Conservation (phyloP, 2,113 vertebrate genomes). For the Dunckerocampus dactyliophorus region DNA sequence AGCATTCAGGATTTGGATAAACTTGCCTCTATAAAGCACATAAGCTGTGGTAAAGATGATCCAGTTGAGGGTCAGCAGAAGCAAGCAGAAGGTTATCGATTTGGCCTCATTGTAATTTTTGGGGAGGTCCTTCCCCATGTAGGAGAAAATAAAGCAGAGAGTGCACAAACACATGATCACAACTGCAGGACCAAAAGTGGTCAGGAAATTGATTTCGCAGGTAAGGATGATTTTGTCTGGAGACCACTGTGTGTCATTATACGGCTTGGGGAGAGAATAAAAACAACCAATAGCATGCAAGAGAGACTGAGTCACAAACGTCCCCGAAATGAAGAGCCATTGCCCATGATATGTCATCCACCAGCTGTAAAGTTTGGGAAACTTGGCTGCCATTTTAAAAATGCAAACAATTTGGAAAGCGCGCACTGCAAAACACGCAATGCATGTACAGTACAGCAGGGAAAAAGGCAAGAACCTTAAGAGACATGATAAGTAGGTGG, state of each 20-base stretch:
- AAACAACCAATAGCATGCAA: constrained; percentile 49
- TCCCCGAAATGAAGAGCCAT: constrained; percentile 59
- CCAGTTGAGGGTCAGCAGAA: constrained; percentile 76
- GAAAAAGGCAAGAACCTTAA: constrained; percentile 64
- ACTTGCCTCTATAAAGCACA: constrained; percentile 59
- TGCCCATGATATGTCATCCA: constrained; percentile 77
- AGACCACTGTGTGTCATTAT: constrained; percentile 43
- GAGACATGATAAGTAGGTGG: constrained; percentile 58
- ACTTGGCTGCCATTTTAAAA: constrained; percentile 80
- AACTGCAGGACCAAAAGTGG: not conserved
- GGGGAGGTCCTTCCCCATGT: constrained; percentile 84
- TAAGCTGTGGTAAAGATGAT: constrained; percentile 62
- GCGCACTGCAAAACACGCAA: constrained; percentile 77
- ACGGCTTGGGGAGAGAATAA: constrained; percentile 47
- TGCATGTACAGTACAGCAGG: constrained; percentile 73
- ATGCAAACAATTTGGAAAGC: constrained; percentile 83
- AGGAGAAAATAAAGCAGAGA: constrained; percentile 80
- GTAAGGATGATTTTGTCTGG: constrained; percentile 66
- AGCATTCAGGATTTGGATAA: constrained; percentile 51
- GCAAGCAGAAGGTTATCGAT: constrained; percentile 80
- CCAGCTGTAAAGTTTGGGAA: constrained; percentile 63
- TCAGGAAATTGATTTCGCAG: constrained; percentile 37
- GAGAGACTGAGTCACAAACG: constrained; percentile 54
- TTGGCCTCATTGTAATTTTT: constrained; percentile 88
- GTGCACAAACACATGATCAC: constrained; percentile 57